phyloP scores from a whole-genome alignment of 1,140 invertebrate species.

The Drosophila nasuta region DNA sequence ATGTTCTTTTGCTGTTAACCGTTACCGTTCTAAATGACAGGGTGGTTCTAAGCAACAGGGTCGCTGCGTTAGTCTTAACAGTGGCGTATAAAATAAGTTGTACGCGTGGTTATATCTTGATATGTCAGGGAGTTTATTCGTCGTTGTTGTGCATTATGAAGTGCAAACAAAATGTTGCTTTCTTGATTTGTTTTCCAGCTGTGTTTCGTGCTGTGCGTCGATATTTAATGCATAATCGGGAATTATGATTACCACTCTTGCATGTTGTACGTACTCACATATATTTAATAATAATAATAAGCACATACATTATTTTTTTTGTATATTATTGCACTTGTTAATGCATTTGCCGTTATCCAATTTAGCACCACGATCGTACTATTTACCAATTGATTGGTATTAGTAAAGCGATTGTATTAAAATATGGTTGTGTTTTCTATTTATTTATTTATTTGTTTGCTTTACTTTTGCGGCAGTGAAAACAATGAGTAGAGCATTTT shows the following conservation, averaged over 20 bases:
- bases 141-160: neutral
- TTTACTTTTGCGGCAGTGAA: slow-evolving; percentile 26
- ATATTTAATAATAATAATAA: slow-evolving; percentile 41
- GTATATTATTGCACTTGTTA: slow-evolving; percentile 73
- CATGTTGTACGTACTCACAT: slow-evolving; percentile 50
- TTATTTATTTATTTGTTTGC: slow-evolving; percentile 20
- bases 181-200: slow-evolving; percentile 39
- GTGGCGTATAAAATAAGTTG: neutral
- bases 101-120: neutral
- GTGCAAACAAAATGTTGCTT: slow-evolving; percentile 12
- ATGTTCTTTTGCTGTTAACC: neutral
- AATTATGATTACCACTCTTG: slow-evolving; percentile 64
- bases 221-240: slow-evolving; percentile 72
- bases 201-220: slow-evolving; percentile 54
- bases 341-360: slow-evolving; percentile 73
- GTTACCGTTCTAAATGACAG: neutral
- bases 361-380: slow-evolving; percentile 71
- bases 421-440: slow-evolving; percentile 10
- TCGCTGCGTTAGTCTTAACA: neutral
- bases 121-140: neutral
- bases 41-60: neutral
- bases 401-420: slow-evolving; percentile 27
- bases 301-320: slow-evolving; percentile 25
- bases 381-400: slow-evolving; percentile 51
- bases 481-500: slow-evolving; percentile 13